Evolutionary conservation across 2,797 vertebrate species (phyloP), one percentile per base, ranked within the genome.

Genomic region (Nothura maculosa): DNA sequence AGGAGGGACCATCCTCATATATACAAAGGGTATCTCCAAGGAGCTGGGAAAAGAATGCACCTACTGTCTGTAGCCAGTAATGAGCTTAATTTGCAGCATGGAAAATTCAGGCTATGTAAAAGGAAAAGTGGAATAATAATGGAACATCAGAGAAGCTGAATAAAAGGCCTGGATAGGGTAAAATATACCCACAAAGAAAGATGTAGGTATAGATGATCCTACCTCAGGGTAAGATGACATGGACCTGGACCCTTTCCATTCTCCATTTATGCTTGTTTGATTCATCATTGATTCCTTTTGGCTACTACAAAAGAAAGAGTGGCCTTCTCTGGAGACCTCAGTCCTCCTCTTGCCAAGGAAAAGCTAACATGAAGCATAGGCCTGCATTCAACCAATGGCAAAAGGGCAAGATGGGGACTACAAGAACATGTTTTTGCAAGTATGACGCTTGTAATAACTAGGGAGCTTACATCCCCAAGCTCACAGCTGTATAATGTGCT

Each of bases 401-500:
- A 85, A 81, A 67, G 16, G 32, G 43, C 43, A 54, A 24, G 58
- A 68, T 5, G 54, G 9, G 2, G 2, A 30, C 42, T 27, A 17
- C 43, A 67, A 47, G 22, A 36, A 67, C 14, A 14, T 40, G 40
- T 40, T 12, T 13, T 40, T 40, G 40, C 40, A 8, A 43, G 12
- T 30, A 57, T 3, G 12, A 34, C 47, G 42, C 54, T 48, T 55
- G 13, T 18, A 61, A 1, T 20, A 45, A 77, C 6, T 15, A 52
- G 30, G 9, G 50, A 47, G 11, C 52, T 64, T 34, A 54, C 34
- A 16, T 32, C 45, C 19, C 10, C 12, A 8, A 22, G 52, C 14
- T 38, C 34, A 9, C 15, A 61, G 15, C 21, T 50, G 16, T 34
- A 50, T 0, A 6, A 40, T 5, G 12, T 40, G 43, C 0, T 1